phyloP scores from a whole-genome alignment of 2,113 vertebrate genomes.

The Petaurus breviceps region DNA sequence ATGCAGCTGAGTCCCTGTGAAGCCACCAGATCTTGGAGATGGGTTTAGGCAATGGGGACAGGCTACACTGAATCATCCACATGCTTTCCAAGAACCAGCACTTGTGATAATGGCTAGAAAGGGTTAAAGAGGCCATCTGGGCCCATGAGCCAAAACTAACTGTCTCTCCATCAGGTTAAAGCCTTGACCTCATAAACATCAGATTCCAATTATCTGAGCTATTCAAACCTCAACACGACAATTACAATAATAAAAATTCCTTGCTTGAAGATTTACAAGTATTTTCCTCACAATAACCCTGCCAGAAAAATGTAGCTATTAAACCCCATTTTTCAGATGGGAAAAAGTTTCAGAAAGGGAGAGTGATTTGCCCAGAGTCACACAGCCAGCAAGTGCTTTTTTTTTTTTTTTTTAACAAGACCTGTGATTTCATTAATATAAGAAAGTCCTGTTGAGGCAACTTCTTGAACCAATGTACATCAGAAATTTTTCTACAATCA shows the following conservation, averaged over 20 bases:
- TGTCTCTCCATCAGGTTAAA: neutral
- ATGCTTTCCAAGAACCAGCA: neutral
- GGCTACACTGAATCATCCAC: too few relatives aligned
- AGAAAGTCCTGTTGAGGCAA: neutral
- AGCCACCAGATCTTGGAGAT: neutral
- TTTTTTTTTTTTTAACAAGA: neutral
- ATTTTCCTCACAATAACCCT: neutral
- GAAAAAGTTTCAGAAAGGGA: neutral
- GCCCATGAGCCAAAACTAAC: neutral
- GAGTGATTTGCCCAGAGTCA: too few relatives aligned
- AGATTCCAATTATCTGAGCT: neutral
- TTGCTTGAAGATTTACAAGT: neutral
- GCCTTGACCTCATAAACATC: neutral
- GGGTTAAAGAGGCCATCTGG: neutral
- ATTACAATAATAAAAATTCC: neutral
- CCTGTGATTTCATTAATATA: neutral
- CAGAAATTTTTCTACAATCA: neutral
- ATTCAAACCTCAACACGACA: neutral
- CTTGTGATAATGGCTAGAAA: neutral
- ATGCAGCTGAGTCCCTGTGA: neutral
- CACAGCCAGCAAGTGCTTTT: neutral
- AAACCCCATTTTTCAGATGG: neutral
- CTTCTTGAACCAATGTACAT: neutral
- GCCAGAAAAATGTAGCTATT: neutral
- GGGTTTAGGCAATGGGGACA: neutral